Conservation (phyloP, 2,113 vertebrate genomes). For the Sceloporus tristichus region DNA sequence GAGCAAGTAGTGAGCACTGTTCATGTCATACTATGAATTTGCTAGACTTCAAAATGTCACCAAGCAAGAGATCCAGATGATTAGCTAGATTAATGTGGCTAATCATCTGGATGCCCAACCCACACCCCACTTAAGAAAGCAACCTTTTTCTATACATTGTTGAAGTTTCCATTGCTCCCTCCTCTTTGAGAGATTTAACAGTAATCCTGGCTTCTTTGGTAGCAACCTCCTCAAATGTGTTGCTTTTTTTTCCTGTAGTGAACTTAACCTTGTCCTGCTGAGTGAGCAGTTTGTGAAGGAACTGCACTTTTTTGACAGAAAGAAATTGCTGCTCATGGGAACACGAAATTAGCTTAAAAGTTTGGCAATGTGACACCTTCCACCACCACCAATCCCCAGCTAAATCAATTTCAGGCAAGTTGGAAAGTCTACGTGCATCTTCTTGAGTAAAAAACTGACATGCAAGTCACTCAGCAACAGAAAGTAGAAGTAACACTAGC, state of each 20-base stretch:
- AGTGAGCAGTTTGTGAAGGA: neutral
- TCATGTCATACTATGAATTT: neutral
- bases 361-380: neutral
- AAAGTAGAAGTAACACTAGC: neutral
- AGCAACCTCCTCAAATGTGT: neutral
- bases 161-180: too few species aligned
- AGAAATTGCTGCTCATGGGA: neutral
- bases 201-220: too few species aligned
- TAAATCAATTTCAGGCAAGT: neutral
- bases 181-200: neutral
- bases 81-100: neutral
- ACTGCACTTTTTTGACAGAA: slow-evolving; percentile 1
- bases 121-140: neutral
- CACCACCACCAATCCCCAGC: neutral
- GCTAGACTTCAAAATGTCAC: neutral
- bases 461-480: neutral
- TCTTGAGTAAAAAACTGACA: accelerated
- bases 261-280: neutral
- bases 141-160: neutral
- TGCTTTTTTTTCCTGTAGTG: neutral
- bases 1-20: neutral
- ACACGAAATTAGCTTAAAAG: neutral
- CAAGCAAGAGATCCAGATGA: too few species aligned
- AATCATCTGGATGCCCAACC: neutral
- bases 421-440: accelerated